Evolutionary conservation across 2,113 vertebrate genomes (phyloP), one percentile per base, ranked within the genome.

Genomic region (Scartelaos histophorus): DNA sequence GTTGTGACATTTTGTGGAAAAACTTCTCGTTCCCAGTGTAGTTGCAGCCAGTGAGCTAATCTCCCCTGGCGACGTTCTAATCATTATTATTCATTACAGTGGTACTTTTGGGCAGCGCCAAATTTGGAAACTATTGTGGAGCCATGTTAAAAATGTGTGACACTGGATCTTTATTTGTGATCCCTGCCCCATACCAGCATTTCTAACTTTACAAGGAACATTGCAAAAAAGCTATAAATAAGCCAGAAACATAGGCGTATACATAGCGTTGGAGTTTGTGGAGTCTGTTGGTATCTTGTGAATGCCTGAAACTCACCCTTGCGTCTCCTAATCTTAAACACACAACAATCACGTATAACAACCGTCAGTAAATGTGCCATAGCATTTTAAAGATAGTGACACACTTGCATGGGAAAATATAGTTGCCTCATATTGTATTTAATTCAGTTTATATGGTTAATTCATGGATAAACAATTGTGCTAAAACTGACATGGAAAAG

Each of bases 191-290:
- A 34, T 75, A 21, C 21, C 7, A 21, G 34, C 46, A 49, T n/a
- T 3, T 16, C 38, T 19, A 3, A 24, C 62, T 46, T 49, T 66
- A 84, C 72, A 6, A 38, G 64, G 38, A 69, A 74, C 67, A 68
- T 60, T 64, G 58, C 74, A 56, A 71, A 70, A 71, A 53, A 78
- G 17, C 81, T 85, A 81, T 80, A 90, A 90, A 89, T 89, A 78
- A 75, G 57, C 43, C 69, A 16, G 21, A 7, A 62, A 80, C 71
- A 53, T 65, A 0, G 22, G 72, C 73, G 1, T 43, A 29, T 29
- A 43, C 38, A 43, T 43, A 43, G 43, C 76, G 73, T 82, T 1
- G 62, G 34, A 61, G 79, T 68, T 9, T 69, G 61, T 67, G 67
- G 69, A 67, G 74, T 75, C 58, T 12, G 53, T 86, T 65, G 38